Evolutionary conservation across 2,888 invertebrate species (phyloP), one percentile per base, ranked within the genome.

Genomic region (Tetranychus truncatus): DNA sequence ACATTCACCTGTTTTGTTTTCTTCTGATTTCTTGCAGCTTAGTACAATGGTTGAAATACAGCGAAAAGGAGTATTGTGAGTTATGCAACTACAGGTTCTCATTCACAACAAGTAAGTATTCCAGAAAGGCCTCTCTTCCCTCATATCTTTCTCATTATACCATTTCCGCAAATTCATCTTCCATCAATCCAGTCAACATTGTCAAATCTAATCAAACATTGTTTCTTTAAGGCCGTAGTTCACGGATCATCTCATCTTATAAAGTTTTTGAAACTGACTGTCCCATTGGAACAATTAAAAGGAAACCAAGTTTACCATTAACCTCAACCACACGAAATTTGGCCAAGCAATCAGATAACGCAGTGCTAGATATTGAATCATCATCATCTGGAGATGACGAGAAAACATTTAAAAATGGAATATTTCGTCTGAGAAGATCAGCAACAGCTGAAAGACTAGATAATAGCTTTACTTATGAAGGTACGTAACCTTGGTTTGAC

Each of bases 11-110:
- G 34, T 34, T 34, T 34, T 34, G 34, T 34, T 34, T 34, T 34
- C 34, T 34, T 34, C 34, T 3, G n/a, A 18, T 73, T 44, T 45
- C 15, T 45, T 34, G 8, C 79, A 85, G 97, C 84, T 86, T 99
- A 78, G 90, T 95, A 81, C 96, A 99, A 85, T 99, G 99, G 99
- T 91, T 99, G 88, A 89, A 95, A 78, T 97, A 99, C 83, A 96
- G 95, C 78, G 88, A 95, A 80, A 97, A 97, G 85, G 97, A 99
- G 83, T 95, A 93, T 82, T 99, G 99, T 85, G 99, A 99, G 84
- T 84, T 99, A 78, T 99, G 97, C 83, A 93, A 95, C 77, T 92
- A 99, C 84, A 88, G 93, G 77, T 99, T 97, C 84, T 93, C 95
- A 6, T 99, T 99, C 82, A 95, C 93, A 81, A 97, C 99, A 45